Conservation (phyloP, 2,113 vertebrate genomes). For the Sturnira hondurensis region DNA sequence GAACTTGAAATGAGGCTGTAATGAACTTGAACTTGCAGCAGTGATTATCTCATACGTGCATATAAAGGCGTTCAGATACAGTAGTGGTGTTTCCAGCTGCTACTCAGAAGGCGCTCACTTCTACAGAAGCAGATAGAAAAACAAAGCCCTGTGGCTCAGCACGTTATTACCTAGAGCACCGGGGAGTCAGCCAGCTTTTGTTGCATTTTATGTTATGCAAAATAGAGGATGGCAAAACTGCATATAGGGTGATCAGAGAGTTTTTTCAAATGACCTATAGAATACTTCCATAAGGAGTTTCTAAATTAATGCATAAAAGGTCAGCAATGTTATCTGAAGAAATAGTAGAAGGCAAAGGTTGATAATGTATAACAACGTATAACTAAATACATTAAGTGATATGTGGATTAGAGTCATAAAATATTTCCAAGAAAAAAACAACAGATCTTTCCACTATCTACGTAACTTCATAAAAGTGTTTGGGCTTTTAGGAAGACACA, state of each 20-base stretch:
- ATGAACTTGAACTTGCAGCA: constrained; percentile 65
- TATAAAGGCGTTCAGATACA: not conserved
- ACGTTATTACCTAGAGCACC: not conserved
- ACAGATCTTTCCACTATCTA: not conserved
- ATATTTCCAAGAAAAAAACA: not conserved
- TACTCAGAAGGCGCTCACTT: not conserved
- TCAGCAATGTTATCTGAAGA: not conserved
- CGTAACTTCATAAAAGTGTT: not conserved
- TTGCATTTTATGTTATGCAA: not conserved
- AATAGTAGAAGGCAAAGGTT: not conserved
- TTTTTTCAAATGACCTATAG: not conserved
- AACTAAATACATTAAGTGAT: not conserved
- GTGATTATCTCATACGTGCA: constrained; percentile 38
- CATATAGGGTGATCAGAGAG: not conserved
- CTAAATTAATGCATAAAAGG: not conserved
- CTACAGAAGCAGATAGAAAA: not conserved
- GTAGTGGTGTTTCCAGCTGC: not conserved
- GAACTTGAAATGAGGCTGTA: constrained; percentile 66
- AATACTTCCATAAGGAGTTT: not conserved
- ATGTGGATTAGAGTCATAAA: not conserved
- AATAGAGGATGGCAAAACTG: not conserved
- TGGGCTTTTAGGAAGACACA: not conserved
- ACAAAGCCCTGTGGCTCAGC: not conserved
- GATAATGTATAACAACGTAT: not conserved
- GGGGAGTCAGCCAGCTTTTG: not conserved